A percentile compares a stretch with the other conserved stretches of the same genome.
phyloP scores from a whole-genome alignment of 2,797 vertebrate genomes.

The Myotis findleyi region DNA sequence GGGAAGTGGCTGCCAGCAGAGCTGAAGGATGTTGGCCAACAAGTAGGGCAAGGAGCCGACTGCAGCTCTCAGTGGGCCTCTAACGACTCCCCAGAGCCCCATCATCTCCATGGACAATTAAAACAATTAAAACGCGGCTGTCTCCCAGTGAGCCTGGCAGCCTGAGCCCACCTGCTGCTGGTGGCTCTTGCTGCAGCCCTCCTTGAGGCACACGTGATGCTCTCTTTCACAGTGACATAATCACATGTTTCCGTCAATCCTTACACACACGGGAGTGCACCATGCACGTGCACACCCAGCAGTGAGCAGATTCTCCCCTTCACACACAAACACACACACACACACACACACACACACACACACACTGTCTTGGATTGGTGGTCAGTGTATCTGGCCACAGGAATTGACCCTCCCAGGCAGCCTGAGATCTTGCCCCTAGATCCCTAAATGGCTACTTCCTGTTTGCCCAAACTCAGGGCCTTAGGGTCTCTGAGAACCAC shows the following conservation, averaged over 20 bases:
- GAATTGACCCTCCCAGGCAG: neutral
- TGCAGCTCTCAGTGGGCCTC: neutral
- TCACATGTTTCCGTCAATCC: neutral
- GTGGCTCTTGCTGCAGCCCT: neutral
- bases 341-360: neutral
- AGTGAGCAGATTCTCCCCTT: rapidly evolving
- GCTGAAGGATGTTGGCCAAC: slow-evolving; percentile 50
- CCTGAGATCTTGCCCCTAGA: neutral
- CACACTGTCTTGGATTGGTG: neutral
- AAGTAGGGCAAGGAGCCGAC: slow-evolving; percentile 58
- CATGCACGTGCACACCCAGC: rapidly evolving
- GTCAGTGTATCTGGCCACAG: neutral
- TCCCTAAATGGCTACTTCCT: neutral
- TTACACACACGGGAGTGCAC: rapidly evolving
- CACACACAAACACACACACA: too few species aligned
- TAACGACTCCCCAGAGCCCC: slow-evolving; percentile 58
- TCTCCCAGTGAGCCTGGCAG: neutral
- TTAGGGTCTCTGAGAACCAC: neutral
- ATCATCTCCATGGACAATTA: slow-evolving; percentile 72
- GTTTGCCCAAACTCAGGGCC: neutral
- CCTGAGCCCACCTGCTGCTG: slow-evolving; percentile 13
- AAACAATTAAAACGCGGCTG: slow-evolving; percentile 63
- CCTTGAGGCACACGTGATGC: rapidly evolving
- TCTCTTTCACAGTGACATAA: neutral
- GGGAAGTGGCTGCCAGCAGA: neutral